Evolutionary conservation across 2,888 invertebrate genomes (phyloP), one percentile per base, ranked within the genome.

Genomic region (Athalia circularis): DNA sequence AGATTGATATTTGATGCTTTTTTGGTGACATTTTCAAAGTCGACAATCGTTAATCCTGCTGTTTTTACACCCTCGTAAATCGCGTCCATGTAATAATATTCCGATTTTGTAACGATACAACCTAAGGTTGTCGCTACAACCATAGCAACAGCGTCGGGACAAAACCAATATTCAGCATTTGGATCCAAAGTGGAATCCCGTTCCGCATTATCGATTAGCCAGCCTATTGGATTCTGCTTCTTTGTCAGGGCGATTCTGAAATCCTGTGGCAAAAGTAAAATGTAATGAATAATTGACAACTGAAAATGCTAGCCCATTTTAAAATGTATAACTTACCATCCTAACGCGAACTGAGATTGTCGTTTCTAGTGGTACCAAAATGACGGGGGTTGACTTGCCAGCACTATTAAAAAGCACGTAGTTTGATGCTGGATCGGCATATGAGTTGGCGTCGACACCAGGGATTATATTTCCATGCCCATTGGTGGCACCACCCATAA

Each of bases 381-480:
- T 87, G 7, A 91, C 87, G 0, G 91, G 90, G 70, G 87, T 80
- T 88, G 87, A 67, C 11, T 57, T 72, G 0, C 80, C 83, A 5
- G 81, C 89, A 86, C 90, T 90, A 9, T 94, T 85, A 29, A 93
- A 84, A 0, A 92, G 91, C 43, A 93, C 91, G 57, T 88, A 88
- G 43, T 93, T 93, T 3, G 93, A 92, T 81, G 93, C 93, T 0
- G 94, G 93, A 85, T 94, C 94, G 79, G 87, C 88, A 72, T 86
- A 84, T 82, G 94, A 93, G 86, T 94, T 94, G 85, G 92, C 94
- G 84, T 94, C 94, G 0, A 92, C 90, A 11, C 91, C 86, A 1
- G 90, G 88, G 0, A 82, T 82, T 4, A 83, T 80, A 78, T 91
- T 91, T 6, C 91, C 91, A 6, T 83, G 52, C 45, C 88, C 88